Evolutionary conservation across 2,113 vertebrate species (phyloP), one percentile per base, ranked within the genome.

Genomic region (Myotis davidii): DNA sequence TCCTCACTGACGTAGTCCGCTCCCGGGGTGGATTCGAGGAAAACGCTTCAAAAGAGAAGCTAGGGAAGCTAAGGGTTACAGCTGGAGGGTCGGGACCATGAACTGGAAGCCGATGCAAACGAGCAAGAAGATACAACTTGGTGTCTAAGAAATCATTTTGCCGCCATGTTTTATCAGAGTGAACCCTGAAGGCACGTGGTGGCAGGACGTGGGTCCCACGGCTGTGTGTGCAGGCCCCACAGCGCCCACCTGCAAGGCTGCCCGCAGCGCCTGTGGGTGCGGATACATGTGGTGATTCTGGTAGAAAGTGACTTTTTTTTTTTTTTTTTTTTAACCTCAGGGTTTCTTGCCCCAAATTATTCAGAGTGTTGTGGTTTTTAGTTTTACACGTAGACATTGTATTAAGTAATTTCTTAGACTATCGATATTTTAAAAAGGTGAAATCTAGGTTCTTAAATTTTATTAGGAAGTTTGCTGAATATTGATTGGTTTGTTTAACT

Each of bases 381-480:
- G 7, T 32, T 72, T 79, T 77, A 77, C 37, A 25, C 92, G n/a
- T 87, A 92, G 37, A 79, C 12, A 73, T 76, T 23, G 4, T 45
- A 67, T 92, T 93, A 61, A 77, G 7, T 88, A 94, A 72, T 37
- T 61, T 76, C 79, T 48, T 61, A 82, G 32, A 90, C 42, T 96
- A 32, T 52, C 85, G 17, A 3, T 91, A 50, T 85, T 70, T 61
- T 76, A 56, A 85, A 91, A 72, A 94, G n/a, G 4, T 79, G 39
- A 88, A 88, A 54, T 91, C 48, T 92, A 56, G 32, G 59, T 90
- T 64, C n/a, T 95, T 84, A 70, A 79, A 88, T 79, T 84, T 72
- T 52, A 61, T 78, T 91, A 77, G 85, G 14, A 87, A 94, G 14
- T 88, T 17, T 72, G 54, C 18, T 78, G 48, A 73, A 92, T 70